These are phyloP conservation scores for Holacanthus passer DNA, from an alignment of 2,113 vertebrate species.

Conservation along the genomic window DNA sequence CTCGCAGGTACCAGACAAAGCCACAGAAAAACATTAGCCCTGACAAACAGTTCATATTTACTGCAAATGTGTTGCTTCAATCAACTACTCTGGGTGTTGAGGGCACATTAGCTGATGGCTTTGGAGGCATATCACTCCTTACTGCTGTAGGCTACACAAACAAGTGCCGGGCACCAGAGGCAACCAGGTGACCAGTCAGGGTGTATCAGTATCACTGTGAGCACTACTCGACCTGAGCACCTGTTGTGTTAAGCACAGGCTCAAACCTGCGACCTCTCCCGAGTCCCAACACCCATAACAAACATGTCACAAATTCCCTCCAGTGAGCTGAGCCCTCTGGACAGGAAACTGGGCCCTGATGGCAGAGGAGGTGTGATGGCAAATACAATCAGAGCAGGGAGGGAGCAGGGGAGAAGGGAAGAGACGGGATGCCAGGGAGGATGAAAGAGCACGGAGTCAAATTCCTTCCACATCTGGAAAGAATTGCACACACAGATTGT, in stretches of 20 bases:
- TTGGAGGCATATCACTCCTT: constrained; percentile 25
- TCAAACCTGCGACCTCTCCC: not conserved
- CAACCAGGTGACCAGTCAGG: constrained; percentile 24
- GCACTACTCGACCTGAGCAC: constrained; percentile 29
- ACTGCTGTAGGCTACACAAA: constrained; percentile 11
- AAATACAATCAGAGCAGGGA: constrained; percentile 6
- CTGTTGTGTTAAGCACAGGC: constrained; percentile 13
- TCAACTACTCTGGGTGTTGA: not conserved
- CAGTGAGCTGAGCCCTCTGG: not conserved
- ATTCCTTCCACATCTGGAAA: constrained; percentile 62
- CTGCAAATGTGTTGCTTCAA: constrained; percentile 9
- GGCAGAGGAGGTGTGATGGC: constrained; percentile 21
- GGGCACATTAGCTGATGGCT: constrained; percentile 29
- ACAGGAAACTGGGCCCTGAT: constrained; percentile 31
- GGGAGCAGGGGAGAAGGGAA: too few species aligned
- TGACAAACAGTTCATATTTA: constrained; percentile 18
- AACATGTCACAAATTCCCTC: constrained; percentile 9
- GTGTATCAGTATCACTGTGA: constrained; percentile 3
- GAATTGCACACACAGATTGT: constrained; percentile 30
- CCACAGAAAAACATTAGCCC: constrained; percentile 5
- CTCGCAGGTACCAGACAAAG: constrained; percentile 25
- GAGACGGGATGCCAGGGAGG: constrained; percentile 20
- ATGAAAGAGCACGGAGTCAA: constrained; percentile 21
- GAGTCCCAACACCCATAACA: not conserved
- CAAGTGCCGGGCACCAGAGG: constrained; percentile 12